A percentile compares a stretch with the other conserved stretches of the same genome.
Evolutionary conservation across 2,888 invertebrate genomes (phyloP).

Genomic region (Macrophya alboannulata): DNA sequence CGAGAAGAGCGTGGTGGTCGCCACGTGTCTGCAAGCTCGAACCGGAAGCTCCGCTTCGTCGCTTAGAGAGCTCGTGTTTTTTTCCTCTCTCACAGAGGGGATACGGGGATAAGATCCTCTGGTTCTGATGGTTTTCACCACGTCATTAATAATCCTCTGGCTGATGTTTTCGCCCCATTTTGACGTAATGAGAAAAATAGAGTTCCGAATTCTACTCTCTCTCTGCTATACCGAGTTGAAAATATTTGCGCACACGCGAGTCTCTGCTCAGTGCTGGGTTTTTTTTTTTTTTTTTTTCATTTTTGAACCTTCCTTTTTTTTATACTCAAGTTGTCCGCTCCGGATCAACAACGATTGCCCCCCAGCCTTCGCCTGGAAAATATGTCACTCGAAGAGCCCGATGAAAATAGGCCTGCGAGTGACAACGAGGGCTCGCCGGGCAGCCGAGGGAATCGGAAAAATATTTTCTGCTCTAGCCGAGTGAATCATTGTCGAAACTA

Average conservation of each 20-base stretch:
- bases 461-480: constrained; percentile 51
- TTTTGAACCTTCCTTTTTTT: neutral
- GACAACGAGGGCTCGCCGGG: constrained; percentile 49
- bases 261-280: neutral
- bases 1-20: neutral
- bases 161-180: constrained; percentile 54
- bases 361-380: constrained; percentile 42
- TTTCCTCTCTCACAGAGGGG: constrained; percentile 46
- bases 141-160: constrained; percentile 53
- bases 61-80: constrained; percentile 48
- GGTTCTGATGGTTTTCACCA: constrained; percentile 46
- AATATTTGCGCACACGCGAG: constrained; percentile 44
- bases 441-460: constrained; percentile 43
- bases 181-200: constrained; percentile 54
- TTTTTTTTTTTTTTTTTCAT: neutral
- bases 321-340: constrained; percentile 44
- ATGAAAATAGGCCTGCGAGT: constrained; percentile 54
- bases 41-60: constrained; percentile 54
- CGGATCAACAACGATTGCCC: constrained; percentile 46
- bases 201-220: constrained; percentile 51
- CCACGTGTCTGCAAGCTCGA: constrained; percentile 36
- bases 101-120: constrained; percentile 47
- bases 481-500: constrained; percentile 53
- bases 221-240: constrained; percentile 35
- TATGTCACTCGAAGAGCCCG: constrained; percentile 49